Evolutionary conservation across 2,888 invertebrate species (phyloP).

Genomic region (Stenichneumon culpator): DNA sequence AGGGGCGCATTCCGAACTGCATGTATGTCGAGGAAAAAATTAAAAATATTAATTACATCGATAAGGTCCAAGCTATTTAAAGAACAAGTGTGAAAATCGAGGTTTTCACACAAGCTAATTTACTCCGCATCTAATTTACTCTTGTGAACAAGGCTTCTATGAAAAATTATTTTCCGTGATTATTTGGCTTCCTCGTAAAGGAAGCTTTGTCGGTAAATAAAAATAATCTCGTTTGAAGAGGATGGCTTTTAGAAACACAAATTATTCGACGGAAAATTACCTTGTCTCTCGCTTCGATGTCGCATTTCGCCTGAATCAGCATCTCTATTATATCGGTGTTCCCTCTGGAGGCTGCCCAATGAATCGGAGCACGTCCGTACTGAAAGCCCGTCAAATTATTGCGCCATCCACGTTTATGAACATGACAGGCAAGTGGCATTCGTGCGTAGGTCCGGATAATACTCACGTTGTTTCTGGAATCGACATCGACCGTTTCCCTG

Average conservation of each 20-base stretch:
- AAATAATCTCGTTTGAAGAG: too few species aligned
- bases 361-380: slow-evolving; percentile 91
- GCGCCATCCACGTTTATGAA: slow-evolving; percentile 14
- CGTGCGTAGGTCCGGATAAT: neutral
- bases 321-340: slow-evolving; percentile 91
- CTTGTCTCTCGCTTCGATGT: slow-evolving; percentile 91
- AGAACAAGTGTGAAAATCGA: too few species aligned
- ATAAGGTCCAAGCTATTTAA: neutral
- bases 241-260: too few species aligned
- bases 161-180: too few species aligned
- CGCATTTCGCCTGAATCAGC: slow-evolving; percentile 90
- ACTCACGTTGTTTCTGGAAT: slow-evolving; percentile 91
- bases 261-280: too few species aligned
- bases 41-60: neutral
- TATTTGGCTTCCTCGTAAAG: too few species aligned
- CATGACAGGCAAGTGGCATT: slow-evolving; percentile 27
- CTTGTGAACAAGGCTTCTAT: too few species aligned
- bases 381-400: slow-evolving; percentile 76
- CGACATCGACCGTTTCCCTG: slow-evolving; percentile 89
- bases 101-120: too few species aligned
- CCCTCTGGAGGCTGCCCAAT: slow-evolving; percentile 91
- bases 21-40: slow-evolving; percentile 70
- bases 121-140: too few species aligned
- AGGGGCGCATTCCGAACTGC: slow-evolving; percentile 91
- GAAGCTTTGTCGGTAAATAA: too few species aligned